phyloP scores from a whole-genome alignment of 2,113 vertebrate species.

The Collichthys lucidus region DNA sequence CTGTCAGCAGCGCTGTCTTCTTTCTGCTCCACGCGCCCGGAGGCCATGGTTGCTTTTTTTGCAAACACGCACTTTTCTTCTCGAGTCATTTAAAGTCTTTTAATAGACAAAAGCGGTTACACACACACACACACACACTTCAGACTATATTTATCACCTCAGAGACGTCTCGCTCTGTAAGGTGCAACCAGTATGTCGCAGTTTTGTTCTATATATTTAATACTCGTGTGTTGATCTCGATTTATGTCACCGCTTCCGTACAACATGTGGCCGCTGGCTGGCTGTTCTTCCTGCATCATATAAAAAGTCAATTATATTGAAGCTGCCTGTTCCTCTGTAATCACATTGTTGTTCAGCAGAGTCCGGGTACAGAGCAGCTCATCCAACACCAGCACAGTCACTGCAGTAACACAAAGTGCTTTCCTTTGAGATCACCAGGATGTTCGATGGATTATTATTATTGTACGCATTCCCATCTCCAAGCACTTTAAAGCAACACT shows the following conservation, averaged over 20 bases:
- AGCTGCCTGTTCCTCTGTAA: constrained; percentile 59
- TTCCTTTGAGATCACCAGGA: constrained; percentile 6
- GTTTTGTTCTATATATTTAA: background rate
- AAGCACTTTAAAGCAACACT: background rate
- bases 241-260: constrained; percentile 2
- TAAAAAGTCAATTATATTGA: constrained; percentile 55
- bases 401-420: constrained; percentile 10
- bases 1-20: constrained; percentile 5
- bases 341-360: constrained; percentile 51
- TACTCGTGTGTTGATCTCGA: background rate
- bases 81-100: background rate
- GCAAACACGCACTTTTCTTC: background rate
- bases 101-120: background rate
- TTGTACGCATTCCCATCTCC: background rate
- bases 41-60: background rate
- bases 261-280: too few relatives aligned
- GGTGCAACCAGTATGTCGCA: background rate
- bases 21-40: background rate
- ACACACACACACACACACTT: background rate
- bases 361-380: constrained; percentile 39
- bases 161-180: background rate
- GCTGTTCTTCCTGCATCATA: constrained; percentile 20
- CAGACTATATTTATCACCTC: background rate
- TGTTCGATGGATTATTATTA: background rate
- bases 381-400: constrained; percentile 20